Conservation (phyloP, 2,113 vertebrate species). For the Ivindomyrus marchei region DNA sequence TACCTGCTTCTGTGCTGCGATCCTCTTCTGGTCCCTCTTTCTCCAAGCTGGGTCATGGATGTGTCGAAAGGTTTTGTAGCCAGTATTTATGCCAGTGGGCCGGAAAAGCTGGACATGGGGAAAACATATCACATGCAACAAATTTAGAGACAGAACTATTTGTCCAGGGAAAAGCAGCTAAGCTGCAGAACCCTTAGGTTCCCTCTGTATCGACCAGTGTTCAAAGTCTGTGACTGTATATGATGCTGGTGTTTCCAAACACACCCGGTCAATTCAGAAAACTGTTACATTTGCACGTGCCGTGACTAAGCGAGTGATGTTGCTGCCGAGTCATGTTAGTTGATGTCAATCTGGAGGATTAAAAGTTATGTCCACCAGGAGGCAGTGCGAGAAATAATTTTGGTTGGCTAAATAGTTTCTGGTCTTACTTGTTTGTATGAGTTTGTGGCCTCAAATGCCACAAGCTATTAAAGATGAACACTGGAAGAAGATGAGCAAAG, state of each 20-base stretch:
- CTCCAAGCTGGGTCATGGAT: slow-evolving; percentile 92
- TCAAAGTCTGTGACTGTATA: neutral
- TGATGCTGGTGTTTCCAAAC: neutral
- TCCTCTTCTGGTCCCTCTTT: slow-evolving; percentile 91
- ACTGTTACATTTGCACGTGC: neutral
- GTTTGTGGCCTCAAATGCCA: no score
- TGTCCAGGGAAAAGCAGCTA: neutral
- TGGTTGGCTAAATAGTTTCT: neutral
- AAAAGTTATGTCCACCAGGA: neutral
- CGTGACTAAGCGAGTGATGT: neutral
- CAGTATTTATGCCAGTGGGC: slow-evolving; percentile 82
- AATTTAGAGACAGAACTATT: neutral
- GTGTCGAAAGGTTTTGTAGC: slow-evolving; percentile 87
- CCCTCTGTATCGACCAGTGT: neutral
- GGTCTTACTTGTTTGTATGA: neutral
- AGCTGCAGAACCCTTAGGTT: neutral
- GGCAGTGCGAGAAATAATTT: neutral
- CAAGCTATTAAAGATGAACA: neutral
- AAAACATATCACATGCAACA: neutral
- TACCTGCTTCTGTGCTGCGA: slow-evolving; percentile 90
- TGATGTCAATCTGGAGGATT: neutral
- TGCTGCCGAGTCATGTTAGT: neutral
- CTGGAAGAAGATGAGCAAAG: neutral
- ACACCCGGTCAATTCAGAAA: neutral
- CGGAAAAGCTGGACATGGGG: slow-evolving; percentile 73